Evolutionary conservation across 2,797 vertebrate genomes (phyloP).

Genomic region (Scolopax bukidnonensis): DNA sequence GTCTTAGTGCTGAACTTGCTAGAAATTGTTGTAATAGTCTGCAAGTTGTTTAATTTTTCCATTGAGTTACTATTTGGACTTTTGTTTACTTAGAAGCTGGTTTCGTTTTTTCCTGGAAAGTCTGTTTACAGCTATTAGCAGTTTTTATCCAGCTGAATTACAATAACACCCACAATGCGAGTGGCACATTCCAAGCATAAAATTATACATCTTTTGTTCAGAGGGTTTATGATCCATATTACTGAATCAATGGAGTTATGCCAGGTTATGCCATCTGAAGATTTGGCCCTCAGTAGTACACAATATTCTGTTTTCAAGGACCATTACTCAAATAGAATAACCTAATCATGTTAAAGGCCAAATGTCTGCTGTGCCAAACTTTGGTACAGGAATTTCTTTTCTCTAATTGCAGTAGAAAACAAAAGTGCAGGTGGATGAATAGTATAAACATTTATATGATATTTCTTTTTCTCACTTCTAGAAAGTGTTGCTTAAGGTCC

Average conservation of each 20-base stretch:
- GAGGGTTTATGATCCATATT: neutral
- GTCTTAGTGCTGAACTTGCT: neutral
- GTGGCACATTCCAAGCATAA: neutral
- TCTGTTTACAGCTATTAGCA: neutral
- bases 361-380: neutral
- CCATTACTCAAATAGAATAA: constrained; percentile 20
- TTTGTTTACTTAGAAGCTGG: neutral
- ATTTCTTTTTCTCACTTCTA: neutral
- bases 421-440: neutral
- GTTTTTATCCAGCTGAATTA: constrained; percentile 6
- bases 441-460: neutral
- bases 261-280: constrained; percentile 13
- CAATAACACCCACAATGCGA: neutral
- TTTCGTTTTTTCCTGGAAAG: constrained; percentile 8
- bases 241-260: neutral
- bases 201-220: neutral
- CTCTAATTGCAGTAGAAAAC: neutral
- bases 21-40: neutral
- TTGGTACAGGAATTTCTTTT: neutral
- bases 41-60: neutral
- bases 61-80: neutral
- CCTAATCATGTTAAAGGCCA: neutral
- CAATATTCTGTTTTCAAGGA: constrained; percentile 14
- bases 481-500: neutral
- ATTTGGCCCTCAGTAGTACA: neutral